Conservation (phyloP, 2,797 vertebrate genomes). For the Melanotaenia parkinsoni region DNA sequence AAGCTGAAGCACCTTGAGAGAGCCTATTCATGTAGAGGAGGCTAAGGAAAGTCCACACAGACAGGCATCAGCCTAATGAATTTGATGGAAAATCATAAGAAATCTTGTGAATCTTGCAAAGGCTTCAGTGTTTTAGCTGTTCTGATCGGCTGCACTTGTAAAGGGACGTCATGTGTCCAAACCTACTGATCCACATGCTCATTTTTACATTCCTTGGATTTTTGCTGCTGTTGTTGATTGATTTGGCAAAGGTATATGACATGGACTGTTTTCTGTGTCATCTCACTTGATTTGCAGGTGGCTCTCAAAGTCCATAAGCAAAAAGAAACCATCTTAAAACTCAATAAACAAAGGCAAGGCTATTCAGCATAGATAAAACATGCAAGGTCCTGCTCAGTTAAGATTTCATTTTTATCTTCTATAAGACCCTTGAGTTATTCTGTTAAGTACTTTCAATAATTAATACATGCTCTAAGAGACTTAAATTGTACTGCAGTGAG, state of each 20-base stretch:
- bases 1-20: no score
- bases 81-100: neutral
- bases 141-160: neutral
- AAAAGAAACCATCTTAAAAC: neutral
- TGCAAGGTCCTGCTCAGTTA: neutral
- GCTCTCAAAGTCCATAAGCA: neutral
- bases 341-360: no score
- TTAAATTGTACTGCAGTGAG: neutral
- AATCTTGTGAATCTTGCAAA: neutral
- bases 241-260: neutral
- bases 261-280: neutral
- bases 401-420: neutral
- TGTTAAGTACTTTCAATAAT: conserved; percentile 7
- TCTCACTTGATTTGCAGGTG: neutral
- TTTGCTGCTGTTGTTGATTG: neutral
- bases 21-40: no score
- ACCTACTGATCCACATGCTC: neutral
- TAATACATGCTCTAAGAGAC: neutral
- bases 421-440: conserved; percentile 1
- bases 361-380: neutral
- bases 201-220: neutral
- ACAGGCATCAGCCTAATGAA: neutral
- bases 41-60: no score
- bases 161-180: neutral
- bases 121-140: neutral